Percentiles rank a stretch among this genome's conserved stretches.
Evolutionary conservation across 2,888 invertebrate genomes (phyloP).

Genomic region (Nematopogon swammerdamellus): DNA sequence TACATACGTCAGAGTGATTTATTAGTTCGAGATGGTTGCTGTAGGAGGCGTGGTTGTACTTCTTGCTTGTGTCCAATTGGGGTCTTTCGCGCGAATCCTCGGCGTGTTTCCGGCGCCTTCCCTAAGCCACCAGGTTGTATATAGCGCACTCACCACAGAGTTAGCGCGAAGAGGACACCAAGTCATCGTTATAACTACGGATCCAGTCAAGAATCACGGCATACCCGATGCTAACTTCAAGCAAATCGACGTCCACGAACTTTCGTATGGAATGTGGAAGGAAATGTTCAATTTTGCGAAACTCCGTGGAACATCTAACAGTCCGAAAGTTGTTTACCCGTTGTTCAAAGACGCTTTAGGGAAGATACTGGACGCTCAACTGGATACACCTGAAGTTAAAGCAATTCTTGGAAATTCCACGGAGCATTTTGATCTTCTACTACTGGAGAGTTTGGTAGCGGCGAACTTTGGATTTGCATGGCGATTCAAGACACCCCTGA

Average conservation of each 20-base stretch:
- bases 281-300: constrained; percentile 11
- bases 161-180: constrained; percentile 21
- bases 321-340: not conserved
- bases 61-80: not conserved
- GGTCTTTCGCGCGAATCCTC: constrained; percentile 14
- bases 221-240: constrained; percentile 21
- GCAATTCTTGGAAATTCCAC: constrained; percentile 2
- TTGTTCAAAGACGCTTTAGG: constrained; percentile 8
- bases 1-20: too few species aligned
- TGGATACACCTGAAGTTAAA: constrained; percentile 10
- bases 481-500: constrained; percentile 16
- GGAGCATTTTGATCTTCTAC: constrained; percentile 18
- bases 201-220: constrained; percentile 10
- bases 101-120: constrained; percentile 16
- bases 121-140: constrained; percentile 20
- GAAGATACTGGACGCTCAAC: constrained; percentile 11
- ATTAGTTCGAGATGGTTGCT: too few species aligned
- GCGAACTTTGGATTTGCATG: constrained; percentile 12
- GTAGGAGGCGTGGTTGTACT: too few species aligned
- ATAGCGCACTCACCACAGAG: constrained; percentile 15
- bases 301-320: not conserved
- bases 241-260: constrained; percentile 25
- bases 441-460: constrained; percentile 15
- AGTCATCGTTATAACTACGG: constrained; percentile 18
- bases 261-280: constrained; percentile 16